Evolutionary conservation across 2,797 vertebrate genomes (phyloP), one percentile per base, ranked within the genome.

Genomic region (Pangasius mekongensis): DNA sequence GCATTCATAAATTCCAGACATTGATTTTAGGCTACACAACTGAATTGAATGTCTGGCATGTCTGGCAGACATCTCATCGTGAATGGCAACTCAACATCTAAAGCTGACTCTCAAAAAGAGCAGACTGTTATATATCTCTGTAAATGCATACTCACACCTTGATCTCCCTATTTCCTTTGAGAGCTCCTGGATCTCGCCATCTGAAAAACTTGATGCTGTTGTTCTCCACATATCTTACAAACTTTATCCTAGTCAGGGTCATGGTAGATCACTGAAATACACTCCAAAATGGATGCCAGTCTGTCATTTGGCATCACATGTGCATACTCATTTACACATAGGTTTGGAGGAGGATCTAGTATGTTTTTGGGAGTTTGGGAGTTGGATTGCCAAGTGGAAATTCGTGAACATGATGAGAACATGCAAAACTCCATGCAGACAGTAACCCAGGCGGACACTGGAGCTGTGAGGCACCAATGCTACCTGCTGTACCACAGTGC

Each of bases 1-100:
- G 82, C 82, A 67, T 84, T 84, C 82, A 69, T 52, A 84, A 67
- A 84, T 69, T 84, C 82, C 82, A 84, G 62, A 84, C 82, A 84
- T 84, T 84, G 82, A 84, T 84, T 84, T 84, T 30, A 84, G 47
- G 6, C 81, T 83, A n/a, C 64, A 69, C 64, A 69, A 54, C 62
- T 36, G 66, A 84, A 84, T 69, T 84, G 62, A 33, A 84, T 69
- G 82, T 84, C 64, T 83, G 81, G 80, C 80, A 83, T 83, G 80
- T 83, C 80, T 83, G 82, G 64, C 62, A 67, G 64, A 47, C 39
- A 33, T 49, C 62, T 83, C 62, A 66, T 83, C 81, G 11, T 49
- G 81, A 66, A 66, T 66, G 60, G 60, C 81, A 66, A 52, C 60
- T 64, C 60, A 49, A 43, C 58, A 30, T 67, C 62, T 20, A 52